Evolutionary conservation across 2,888 invertebrate species (phyloP).

Genomic region (Orthosia gothica): DNA sequence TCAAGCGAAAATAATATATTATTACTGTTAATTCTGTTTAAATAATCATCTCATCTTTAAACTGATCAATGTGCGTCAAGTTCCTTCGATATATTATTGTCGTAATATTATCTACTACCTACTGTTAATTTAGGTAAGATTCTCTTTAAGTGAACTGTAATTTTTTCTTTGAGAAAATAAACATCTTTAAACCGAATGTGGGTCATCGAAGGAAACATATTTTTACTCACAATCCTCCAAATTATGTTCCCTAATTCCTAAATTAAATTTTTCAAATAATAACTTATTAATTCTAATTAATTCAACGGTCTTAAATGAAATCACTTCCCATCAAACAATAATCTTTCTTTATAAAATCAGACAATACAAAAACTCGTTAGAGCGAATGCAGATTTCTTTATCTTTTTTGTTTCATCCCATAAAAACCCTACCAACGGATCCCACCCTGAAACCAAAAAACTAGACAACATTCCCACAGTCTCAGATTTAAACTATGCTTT

Average conservation of each 20-base stretch:
- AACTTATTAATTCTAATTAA: slow-evolving; percentile 26
- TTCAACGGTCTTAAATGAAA: slow-evolving; percentile 52
- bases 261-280: no score
- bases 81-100: no score
- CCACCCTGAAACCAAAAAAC: slow-evolving; percentile 72
- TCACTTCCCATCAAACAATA: slow-evolving; percentile 21
- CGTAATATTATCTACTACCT: no score
- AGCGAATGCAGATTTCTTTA: slow-evolving; percentile 55
- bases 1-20: not conserved
- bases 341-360: slow-evolving; percentile 29
- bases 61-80: not conserved
- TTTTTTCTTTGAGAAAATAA: no score
- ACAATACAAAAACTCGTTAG: slow-evolving; percentile 58
- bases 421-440: slow-evolving; percentile 69
- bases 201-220: not conserved
- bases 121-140: no score
- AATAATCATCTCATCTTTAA: not conserved
- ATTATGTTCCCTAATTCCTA: not conserved
- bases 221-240: not conserved
- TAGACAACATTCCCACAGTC: slow-evolving; percentile 83
- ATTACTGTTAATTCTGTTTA: not conserved
- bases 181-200: not conserved
- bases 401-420: slow-evolving; percentile 65
- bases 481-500: slow-evolving; percentile 72
- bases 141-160: no score